These are phyloP conservation scores for Tipula lateralis DNA, from an alignment of 2,888 invertebrate genomes.

Conservation along the genomic window DNA sequence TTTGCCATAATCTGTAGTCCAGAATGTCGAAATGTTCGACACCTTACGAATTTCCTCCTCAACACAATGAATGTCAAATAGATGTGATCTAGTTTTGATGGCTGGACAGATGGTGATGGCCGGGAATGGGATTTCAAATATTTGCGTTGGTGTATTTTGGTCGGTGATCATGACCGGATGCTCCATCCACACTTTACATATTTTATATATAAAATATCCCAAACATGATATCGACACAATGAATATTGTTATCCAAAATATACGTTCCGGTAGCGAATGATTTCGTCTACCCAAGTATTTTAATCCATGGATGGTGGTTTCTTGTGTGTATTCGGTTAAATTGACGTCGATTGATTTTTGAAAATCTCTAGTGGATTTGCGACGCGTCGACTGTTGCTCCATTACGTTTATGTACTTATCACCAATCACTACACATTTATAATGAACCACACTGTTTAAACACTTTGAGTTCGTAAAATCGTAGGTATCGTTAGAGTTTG, in stretches of 20 bases:
- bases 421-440: too few species aligned
- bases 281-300: slow-evolving; percentile 59
- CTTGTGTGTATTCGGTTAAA: slow-evolving; percentile 55
- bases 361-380: too few species aligned
- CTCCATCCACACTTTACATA: slow-evolving; percentile 65
- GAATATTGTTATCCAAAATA: slow-evolving; percentile 62
- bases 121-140: slow-evolving; percentile 37
- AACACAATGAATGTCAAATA: neutral
- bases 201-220: slow-evolving; percentile 56
- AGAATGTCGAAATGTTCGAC: neutral
- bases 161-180: slow-evolving; percentile 69
- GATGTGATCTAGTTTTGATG: neutral
- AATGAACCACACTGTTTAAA: too few species aligned
- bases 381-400: slow-evolving; percentile 28
- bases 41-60: too few species aligned
- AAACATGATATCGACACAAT: slow-evolving; percentile 58
- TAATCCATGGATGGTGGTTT: slow-evolving; percentile 60
- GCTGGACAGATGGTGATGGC: slow-evolving; percentile 29
- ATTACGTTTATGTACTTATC: too few species aligned
- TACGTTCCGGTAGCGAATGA: slow-evolving; percentile 54
- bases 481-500: too few species aligned
- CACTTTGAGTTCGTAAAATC: too few species aligned
- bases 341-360: slow-evolving; percentile 43
- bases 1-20: neutral
- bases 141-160: slow-evolving; percentile 56